phyloP scores from a whole-genome alignment of 2,113 vertebrate species.

The Thunnus maccoyii region DNA sequence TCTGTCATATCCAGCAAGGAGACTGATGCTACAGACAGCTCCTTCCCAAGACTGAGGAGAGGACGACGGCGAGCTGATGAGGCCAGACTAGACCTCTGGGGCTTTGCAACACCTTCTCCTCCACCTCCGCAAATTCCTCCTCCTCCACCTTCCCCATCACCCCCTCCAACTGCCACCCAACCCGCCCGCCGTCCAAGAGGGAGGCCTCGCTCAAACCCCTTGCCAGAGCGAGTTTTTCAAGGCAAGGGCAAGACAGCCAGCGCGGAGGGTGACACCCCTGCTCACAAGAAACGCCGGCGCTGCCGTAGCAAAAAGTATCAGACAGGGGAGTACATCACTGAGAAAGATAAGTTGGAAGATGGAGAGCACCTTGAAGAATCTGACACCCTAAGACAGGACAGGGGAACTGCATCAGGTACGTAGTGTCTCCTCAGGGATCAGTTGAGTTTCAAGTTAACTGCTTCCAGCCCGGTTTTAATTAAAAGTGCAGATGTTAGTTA shows the following conservation, averaged over 20 bases:
- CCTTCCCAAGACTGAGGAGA: constrained; percentile 80
- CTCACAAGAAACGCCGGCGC: constrained; percentile 91
- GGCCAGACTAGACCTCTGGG: constrained; percentile 83
- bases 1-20: constrained; percentile 64
- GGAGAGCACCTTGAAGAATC: constrained; percentile 76
- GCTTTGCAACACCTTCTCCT: constrained; percentile 81
- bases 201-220: constrained; percentile 82
- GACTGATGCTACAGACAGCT: constrained; percentile 56
- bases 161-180: constrained; percentile 49
- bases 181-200: constrained; percentile 82
- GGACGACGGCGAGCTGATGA: constrained; percentile 82
- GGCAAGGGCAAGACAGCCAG: constrained; percentile 63
- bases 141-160: constrained; percentile 45
- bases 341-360: constrained; percentile 86
- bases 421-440: not conserved
- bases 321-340: constrained; percentile 93
- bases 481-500: constrained; percentile 14
- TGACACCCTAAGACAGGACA: constrained; percentile 79
- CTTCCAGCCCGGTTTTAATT: constrained; percentile 22
- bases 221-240: constrained; percentile 62
- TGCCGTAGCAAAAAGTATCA: constrained; percentile 95
- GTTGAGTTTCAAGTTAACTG: not conserved
- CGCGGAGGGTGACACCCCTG: constrained; percentile 68
- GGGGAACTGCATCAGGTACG: constrained; percentile 84
- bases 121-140: constrained; percentile 71